Evolutionary conservation across 1,140 invertebrate genomes (phyloP).

Genomic region (Psix sp.): DNA sequence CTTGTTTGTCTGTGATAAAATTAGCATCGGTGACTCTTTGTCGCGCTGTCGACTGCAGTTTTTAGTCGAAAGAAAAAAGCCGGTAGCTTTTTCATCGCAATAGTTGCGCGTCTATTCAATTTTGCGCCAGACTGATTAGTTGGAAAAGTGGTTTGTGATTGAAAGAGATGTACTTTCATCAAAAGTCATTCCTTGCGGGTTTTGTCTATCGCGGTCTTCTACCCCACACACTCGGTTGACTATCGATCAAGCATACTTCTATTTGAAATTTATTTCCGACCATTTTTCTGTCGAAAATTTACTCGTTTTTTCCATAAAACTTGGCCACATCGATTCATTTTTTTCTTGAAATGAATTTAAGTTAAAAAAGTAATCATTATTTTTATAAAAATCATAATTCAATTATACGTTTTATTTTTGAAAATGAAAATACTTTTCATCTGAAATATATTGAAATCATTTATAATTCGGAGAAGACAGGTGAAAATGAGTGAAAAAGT

Average conservation of each 20-base stretch:
- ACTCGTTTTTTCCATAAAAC: too few species aligned
- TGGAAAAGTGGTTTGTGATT: conserved; percentile 45
- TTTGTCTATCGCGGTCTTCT: conserved; percentile 7
- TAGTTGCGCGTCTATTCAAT: conserved; percentile 36
- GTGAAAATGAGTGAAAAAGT: too few species aligned
- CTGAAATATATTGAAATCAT: too few species aligned
- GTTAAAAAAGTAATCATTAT: too few species aligned
- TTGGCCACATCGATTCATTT: too few species aligned
- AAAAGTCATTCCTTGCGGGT: conserved; percentile 21
- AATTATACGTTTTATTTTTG: too few species aligned
- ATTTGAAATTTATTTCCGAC: conserved; percentile 1
- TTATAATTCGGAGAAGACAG: too few species aligned
- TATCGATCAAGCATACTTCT: neutral
- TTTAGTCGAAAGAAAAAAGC: conserved; percentile 23
- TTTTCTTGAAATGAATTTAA: too few species aligned
- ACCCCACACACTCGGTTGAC: neutral
- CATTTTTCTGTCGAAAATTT: too few species aligned
- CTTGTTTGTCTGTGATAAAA: conserved; percentile 24
- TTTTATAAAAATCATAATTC: too few species aligned
- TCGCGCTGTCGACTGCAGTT: conserved; percentile 10
- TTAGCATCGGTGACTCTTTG: conserved; percentile 19
- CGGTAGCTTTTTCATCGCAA: conserved; percentile 23
- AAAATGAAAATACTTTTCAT: too few species aligned
- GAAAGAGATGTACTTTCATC: conserved; percentile 48
- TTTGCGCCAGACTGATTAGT: conserved; percentile 41